These are phyloP conservation scores for Conus canariensis DNA, from an alignment of 2,888 invertebrate genomes.

Conservation along the genomic window DNA sequence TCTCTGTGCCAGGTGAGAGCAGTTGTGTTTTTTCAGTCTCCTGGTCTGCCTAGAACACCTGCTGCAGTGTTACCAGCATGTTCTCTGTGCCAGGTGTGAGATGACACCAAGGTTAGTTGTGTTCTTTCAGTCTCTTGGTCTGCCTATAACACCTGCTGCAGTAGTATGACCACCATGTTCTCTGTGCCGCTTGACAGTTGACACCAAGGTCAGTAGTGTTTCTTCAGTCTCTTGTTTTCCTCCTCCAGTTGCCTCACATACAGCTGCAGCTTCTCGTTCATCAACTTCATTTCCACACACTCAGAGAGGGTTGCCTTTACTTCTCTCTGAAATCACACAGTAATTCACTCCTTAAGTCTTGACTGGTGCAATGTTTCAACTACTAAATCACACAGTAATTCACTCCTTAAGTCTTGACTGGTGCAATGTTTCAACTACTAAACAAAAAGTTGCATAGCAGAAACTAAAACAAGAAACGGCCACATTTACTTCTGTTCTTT, in stretches of 20 bases:
- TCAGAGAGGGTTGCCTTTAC: constrained; percentile 4
- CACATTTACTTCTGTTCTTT: too few species aligned
- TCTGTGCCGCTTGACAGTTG: background rate
- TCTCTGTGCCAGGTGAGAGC: background rate
- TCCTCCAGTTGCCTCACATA: constrained; percentile 69
- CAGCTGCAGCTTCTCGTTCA: constrained; percentile 69
- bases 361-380: too few species aligned
- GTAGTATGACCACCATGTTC: background rate
- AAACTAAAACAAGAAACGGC: too few species aligned
- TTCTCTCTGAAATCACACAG: background rate
- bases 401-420: background rate
- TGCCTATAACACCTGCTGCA: constrained; percentile 36
- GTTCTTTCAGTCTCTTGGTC: constrained; percentile 67
- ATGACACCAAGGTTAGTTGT: background rate
- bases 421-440: too few species aligned
- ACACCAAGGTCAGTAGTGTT: constrained; percentile 40
- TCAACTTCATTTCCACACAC: constrained; percentile 53
- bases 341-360: background rate
- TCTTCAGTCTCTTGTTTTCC: constrained; percentile 69
- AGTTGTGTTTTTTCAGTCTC: background rate
- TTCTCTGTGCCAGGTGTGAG: background rate
- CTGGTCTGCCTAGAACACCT: background rate
- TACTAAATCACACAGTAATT: background rate
- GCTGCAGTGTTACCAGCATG: background rate
- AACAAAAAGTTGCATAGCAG: background rate